Percentiles rank a stretch among this genome's conserved stretches.
Evolutionary conservation across 2,113 vertebrate genomes (phyloP).

Genomic region (Clarias batrachus): DNA sequence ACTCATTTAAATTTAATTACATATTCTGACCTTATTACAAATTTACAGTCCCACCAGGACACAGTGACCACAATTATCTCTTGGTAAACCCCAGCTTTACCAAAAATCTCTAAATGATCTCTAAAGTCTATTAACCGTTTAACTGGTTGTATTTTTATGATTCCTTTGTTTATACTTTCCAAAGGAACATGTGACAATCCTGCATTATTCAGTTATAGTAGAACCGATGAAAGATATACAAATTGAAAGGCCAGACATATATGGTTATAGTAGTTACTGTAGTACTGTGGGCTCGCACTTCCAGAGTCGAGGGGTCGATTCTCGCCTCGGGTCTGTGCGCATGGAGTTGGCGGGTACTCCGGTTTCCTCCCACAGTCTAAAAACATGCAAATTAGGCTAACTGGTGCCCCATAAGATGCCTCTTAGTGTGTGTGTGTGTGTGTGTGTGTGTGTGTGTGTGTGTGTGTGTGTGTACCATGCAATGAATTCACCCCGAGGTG

Average conservation of each 20-base stretch:
- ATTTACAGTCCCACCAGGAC: neutral
- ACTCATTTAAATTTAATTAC: neutral
- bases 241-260: neutral
- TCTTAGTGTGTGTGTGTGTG: too few relatives aligned
- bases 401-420: too few relatives aligned
- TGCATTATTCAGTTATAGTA: neutral
- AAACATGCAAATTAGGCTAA: too few relatives aligned
- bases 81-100: neutral
- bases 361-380: too few relatives aligned
- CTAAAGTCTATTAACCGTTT: neutral
- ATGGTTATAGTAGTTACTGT: neutral
- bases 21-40: slow-evolving; percentile 8
- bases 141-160: neutral
- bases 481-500: too few relatives aligned
- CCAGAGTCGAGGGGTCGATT: too few relatives aligned
- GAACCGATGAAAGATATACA: neutral
- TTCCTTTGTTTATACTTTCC: neutral
- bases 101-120: neutral
- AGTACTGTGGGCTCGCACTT: too few relatives aligned
- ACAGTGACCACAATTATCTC: neutral
- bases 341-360: too few relatives aligned
- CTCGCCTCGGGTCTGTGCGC: too few relatives aligned
- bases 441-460: too few relatives aligned
- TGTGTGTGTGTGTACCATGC: too few relatives aligned
- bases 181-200: neutral